phyloP scores from a whole-genome alignment of 2,888 invertebrate species.

The Theretra japonica region DNA sequence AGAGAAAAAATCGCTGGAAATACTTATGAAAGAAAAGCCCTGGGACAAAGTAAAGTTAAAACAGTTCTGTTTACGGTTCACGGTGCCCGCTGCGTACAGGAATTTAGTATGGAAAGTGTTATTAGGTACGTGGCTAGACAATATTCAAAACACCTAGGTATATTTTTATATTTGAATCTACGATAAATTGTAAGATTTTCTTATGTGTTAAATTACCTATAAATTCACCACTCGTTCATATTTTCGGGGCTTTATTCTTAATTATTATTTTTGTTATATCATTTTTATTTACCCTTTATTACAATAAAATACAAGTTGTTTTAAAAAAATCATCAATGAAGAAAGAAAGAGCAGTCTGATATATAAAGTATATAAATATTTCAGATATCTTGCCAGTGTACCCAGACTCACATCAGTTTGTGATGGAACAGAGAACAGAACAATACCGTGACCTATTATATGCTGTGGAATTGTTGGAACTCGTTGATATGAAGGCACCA shows the following conservation, averaged over 20 bases:
- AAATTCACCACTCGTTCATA: not conserved
- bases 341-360: not conserved
- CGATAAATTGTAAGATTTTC: not conserved
- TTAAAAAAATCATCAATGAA: no score
- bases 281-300: no score
- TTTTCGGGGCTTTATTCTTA: no score
- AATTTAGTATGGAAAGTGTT: conserved; percentile 94
- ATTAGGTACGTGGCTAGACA: conserved; percentile 82
- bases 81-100: conserved; percentile 92
- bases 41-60: conserved; percentile 91
- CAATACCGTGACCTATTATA: conserved; percentile 90
- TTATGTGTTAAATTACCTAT: not conserved
- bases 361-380: conserved; percentile 39
- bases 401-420: conserved; percentile 89
- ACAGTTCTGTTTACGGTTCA: conserved; percentile 93
- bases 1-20: conserved; percentile 95
- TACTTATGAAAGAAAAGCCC: conserved; percentile 93
- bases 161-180: no score
- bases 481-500: conserved; percentile 86
- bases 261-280: no score
- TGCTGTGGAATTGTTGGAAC: conserved; percentile 88
- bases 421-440: conserved; percentile 89
- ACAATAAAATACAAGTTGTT: no score
- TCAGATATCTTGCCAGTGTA: conserved; percentile 91
- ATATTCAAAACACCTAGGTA: not conserved